Base-by-base conservation (phyloP, 2,113 vertebrate genomes). In the Catharus minimus region DNA sequence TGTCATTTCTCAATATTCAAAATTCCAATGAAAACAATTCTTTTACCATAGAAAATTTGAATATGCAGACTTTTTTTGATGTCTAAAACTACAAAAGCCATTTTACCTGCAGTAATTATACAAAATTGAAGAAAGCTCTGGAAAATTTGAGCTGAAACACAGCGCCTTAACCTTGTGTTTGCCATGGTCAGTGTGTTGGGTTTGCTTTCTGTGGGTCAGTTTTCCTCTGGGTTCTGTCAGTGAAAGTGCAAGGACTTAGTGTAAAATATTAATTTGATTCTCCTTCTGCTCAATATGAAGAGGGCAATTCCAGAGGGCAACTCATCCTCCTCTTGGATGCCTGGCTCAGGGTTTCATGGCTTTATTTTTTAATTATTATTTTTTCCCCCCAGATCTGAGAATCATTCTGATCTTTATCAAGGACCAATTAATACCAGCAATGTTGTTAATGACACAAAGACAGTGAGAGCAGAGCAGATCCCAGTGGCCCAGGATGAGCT, bases 41-140 rank as follows among this genome's bases (percentile, higher is more conserved):
- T 52, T 52, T 32, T 26, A 46, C 61, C 2, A 1, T 19, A 36
- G 16, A 39, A 84, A 78, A 81, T 17, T 72, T 17, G 1, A 57
- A 21, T 5, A 13, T 4, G 19, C 12, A 58, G 27, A 2, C 0
- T 11, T 38, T 15, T 19, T 58, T 33, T n/a, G 2, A 13, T n/a
- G 32, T 2, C 7, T 23, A 23, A 7, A 18, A 7, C 22, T 36
- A 30, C 16, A 67, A 78, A 83, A 64, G 3, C 1, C 3, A 22
- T 61, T 83, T 71, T 32, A 7, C 13, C 11, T 57, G 38, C 11
- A 8, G 5, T 2, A 56, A n/a, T 44, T 68, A 28, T 14, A 9
- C 9, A 47, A 52, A 74, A 39, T 10, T 15, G 3, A 53, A 77
- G 27, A 62, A 43, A 24, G 2, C 6, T 43, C 33, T 87, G 49